These are phyloP conservation scores for Sanderia malayensis DNA, from an alignment of 30 jellyfish, hydroid and myxozoan genomes.

Conservation along the genomic window DNA sequence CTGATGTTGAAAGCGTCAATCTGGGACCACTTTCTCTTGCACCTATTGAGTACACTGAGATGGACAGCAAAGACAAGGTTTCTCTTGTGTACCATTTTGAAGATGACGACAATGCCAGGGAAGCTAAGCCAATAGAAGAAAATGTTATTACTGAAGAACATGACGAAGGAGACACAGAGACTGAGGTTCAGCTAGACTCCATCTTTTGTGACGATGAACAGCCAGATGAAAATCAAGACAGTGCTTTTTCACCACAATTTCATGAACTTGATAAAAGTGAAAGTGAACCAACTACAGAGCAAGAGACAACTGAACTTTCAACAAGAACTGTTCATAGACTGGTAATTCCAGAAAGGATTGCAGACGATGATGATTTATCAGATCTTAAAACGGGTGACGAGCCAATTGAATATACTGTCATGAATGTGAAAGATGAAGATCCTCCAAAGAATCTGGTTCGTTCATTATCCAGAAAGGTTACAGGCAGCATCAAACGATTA, in stretches of 20 bases:
- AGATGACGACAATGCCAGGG: too few relatives aligned
- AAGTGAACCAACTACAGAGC: too few relatives aligned
- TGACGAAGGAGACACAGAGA: not conserved
- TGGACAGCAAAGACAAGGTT: too few relatives aligned
- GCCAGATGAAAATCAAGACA: not conserved
- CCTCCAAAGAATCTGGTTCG: not conserved
- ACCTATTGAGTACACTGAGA: too few relatives aligned
- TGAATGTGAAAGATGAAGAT: not conserved
- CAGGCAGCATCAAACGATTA: not conserved
- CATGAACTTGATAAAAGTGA: too few relatives aligned
- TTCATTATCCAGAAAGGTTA: not conserved
- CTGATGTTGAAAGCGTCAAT: too few relatives aligned
- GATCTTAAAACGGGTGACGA: not conserved
- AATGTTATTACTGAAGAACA: not conserved
- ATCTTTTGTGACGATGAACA: not conserved
- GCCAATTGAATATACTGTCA: not conserved
- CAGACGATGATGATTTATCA: not conserved
- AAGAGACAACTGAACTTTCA: not conserved
- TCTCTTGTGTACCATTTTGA: too few relatives aligned
- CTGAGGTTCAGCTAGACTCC: not conserved
- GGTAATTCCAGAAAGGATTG: not conserved
- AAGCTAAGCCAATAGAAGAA: too few relatives aligned
- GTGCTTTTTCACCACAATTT: too few relatives aligned
- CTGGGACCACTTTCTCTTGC: too few relatives aligned
- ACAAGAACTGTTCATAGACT: not conserved